Base-by-base conservation (phyloP, 2,888 invertebrate genomes). In the Drosophila peninsularis region DNA sequence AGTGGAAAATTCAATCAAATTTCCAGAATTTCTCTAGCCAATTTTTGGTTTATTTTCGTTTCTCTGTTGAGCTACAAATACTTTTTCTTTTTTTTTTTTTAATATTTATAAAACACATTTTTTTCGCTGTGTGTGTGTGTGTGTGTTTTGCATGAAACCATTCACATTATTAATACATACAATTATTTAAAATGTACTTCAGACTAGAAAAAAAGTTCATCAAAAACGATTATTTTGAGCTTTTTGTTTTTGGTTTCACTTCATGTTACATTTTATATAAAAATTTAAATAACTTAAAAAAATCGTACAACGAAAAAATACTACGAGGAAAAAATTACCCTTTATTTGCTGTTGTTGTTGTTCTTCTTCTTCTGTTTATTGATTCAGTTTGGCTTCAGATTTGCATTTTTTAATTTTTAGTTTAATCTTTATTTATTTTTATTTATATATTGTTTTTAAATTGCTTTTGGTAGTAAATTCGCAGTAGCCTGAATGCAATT, bases 251-350 rank as follows among this genome's bases (percentile, higher is more conserved):
- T 42, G 4, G 3, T 21, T 55, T 34, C 13, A 39, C 14, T 21
- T 42, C 2, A n/a, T 36, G 17, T 34, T 44, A 24, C 13, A 21
- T 47, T 50, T 34, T 5, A 36, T 41, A 30, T 80, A 78, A 68
- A 68, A 75, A 64, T 70, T 75, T 69, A 75, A 80, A 61, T 50
- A 82, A 82, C 60, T 73, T 58, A 64, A 78, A 55, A 49, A 65
- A 66, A 58, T 49, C 50, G 41, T 56, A 57, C 50, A 61, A 81
- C 55, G 52, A 62, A 62, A 62, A 68, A 72, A 66, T 73, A 57
- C 82, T 80, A 77, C 68, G 78, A 67, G 78, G 78, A 83, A 76
- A 78, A 82, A 80, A 83, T 80, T 83, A 80, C 84, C 84, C 73
- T 83, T 77, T 80, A 67, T 68, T 75, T 71, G 44, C 64, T 76